Evolutionary conservation across 2,797 vertebrate species (phyloP).

Genomic region (Hipposideros larvatus): DNA sequence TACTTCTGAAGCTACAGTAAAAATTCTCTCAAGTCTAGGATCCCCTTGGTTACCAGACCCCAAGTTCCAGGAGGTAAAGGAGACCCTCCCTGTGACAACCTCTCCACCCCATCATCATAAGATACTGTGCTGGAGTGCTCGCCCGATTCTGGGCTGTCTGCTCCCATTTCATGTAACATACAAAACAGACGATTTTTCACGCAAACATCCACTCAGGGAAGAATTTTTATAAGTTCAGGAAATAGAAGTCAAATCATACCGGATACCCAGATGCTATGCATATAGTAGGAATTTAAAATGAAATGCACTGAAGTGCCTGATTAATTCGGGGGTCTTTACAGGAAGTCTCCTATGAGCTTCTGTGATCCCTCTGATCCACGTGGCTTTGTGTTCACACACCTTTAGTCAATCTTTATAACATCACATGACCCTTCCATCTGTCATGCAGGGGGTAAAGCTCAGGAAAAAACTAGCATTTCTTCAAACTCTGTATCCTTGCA

Average conservation of each 20-base stretch:
- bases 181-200: not conserved
- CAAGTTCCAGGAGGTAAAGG: not conserved
- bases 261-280: not conserved
- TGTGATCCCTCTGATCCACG: not conserved
- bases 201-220: constrained; percentile 1
- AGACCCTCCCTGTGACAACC: not conserved
- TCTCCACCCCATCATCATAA: not conserved
- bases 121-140: not conserved
- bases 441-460: not conserved
- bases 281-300: not conserved
- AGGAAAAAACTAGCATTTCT: not conserved
- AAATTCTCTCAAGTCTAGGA: not conserved
- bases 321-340: not conserved
- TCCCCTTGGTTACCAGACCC: not conserved
- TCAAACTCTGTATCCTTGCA: not conserved
- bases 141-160: not conserved
- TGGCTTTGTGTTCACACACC: not conserved
- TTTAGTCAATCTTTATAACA: not conserved
- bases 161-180: not conserved
- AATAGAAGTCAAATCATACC: constrained; percentile 6
- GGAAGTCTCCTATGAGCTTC: not conserved
- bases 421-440: not conserved
- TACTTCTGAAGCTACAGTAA: not conserved
- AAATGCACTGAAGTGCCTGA: not conserved
- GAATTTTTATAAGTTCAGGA: constrained; percentile 40